Conservation (phyloP, 2,888 invertebrate genomes). For the Dermolepida albohirtum region DNA sequence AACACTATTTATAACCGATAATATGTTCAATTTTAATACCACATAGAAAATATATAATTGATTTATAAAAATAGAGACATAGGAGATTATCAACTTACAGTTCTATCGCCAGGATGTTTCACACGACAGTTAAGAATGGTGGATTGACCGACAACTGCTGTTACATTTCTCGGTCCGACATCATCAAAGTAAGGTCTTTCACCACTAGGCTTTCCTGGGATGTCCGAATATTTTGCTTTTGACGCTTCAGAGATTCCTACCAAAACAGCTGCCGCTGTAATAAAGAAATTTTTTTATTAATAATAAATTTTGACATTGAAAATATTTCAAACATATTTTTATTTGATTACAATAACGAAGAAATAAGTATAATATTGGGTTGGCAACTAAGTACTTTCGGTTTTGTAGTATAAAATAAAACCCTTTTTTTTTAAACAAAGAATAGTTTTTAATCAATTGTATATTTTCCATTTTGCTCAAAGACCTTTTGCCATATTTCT, state of each 20-base stretch:
- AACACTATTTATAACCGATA: no score
- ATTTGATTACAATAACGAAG: neutral
- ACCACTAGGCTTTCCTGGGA: conserved; percentile 58
- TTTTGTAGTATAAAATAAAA: no score
- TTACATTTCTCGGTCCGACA: conserved; percentile 84
- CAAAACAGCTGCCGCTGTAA: conserved; percentile 49
- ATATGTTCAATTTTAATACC: no score
- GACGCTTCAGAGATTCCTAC: conserved; percentile 45
- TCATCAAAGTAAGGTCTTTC: conserved; percentile 88
- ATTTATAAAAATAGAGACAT: no score
- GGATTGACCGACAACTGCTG: conserved; percentile 86
- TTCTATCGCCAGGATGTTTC: conserved; percentile 87
- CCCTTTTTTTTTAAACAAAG: no score
- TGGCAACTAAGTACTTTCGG: no score
- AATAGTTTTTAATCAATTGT: no score
- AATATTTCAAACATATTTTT: no score
- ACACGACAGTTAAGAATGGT: conserved; percentile 84
- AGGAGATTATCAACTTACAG: conserved; percentile 70
- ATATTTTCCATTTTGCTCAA: no score
- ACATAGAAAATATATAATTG: no score
- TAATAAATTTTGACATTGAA: neutral
- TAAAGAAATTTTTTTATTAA: conserved; percentile 13
- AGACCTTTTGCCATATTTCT: no score
- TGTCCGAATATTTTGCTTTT: conserved; percentile 50
- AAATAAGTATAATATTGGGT: neutral